A percentile compares a stretch with the other conserved stretches of the same genome.
Conservation (phyloP, 2,888 invertebrate genomes). For the Mythimna albipuncta region DNA sequence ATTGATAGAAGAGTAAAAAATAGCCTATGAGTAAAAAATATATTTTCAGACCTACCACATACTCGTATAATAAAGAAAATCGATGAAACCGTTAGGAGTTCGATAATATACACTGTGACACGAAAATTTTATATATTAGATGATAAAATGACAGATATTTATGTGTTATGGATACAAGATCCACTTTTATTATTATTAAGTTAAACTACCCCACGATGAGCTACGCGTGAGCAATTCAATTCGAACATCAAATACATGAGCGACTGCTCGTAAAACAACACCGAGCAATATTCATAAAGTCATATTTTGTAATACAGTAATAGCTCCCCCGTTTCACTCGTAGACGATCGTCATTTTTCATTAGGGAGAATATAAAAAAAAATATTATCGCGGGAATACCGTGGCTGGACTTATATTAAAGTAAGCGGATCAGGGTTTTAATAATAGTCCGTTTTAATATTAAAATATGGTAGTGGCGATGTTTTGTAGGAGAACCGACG, state of each 20-base stretch:
- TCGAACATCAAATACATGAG: slow-evolving; percentile 30
- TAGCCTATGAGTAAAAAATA: no score
- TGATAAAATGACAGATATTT: not conserved
- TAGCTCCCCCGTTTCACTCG: slow-evolving; percentile 26
- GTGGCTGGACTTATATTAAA: slow-evolving; percentile 56
- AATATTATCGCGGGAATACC: slow-evolving; percentile 46
- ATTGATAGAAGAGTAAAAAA: no score
- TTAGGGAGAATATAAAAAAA: slow-evolving; percentile 59
- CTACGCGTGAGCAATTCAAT: slow-evolving; percentile 42
- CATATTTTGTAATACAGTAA: slow-evolving; percentile 52
- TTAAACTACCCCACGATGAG: slow-evolving; percentile 13
- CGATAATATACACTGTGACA: no score
- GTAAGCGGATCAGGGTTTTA: slow-evolving; percentile 57
- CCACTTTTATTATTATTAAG: slow-evolving; percentile 15
- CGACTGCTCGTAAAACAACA: slow-evolving; percentile 45
- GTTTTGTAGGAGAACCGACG: slow-evolving; percentile 34
- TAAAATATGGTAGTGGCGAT: slow-evolving; percentile 51
- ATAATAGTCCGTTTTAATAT: slow-evolving; percentile 58
- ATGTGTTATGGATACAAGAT: not conserved
- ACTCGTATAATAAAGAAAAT: no score
- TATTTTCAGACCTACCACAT: no score
- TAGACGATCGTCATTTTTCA: slow-evolving; percentile 60
- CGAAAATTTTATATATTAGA: not conserved
- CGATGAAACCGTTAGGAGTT: no score
- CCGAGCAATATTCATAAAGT: slow-evolving; percentile 55